These are phyloP conservation scores for Scaptomyza reducta DNA, from an alignment of 2,888 invertebrate genomes.

Conservation along the genomic window DNA sequence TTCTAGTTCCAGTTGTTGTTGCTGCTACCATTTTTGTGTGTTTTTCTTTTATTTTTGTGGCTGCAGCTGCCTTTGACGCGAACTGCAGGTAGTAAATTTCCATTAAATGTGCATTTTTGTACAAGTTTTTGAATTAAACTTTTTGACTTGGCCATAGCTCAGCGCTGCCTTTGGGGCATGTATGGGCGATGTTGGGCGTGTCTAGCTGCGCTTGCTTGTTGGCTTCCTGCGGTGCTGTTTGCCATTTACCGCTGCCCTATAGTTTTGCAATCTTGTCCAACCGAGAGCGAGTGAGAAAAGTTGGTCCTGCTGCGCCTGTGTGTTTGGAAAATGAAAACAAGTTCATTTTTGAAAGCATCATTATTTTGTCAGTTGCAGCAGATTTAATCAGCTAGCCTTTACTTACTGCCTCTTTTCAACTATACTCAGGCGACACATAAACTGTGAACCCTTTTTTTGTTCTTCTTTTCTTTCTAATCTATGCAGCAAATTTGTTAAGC, in stretches of 20 bases:
- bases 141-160: slow-evolving; percentile 68
- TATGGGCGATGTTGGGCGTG: slow-evolving; percentile 16
- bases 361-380: slow-evolving; percentile 56
- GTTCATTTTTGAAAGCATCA: slow-evolving; percentile 68
- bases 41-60: slow-evolving; percentile 11
- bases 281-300: slow-evolving; percentile 47
- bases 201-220: neutral
- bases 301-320: slow-evolving; percentile 25
- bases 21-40: slow-evolving; percentile 15
- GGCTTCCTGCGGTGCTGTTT: slow-evolving; percentile 46
- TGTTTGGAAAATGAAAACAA: slow-evolving; percentile 49
- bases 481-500: slow-evolving; percentile 73
- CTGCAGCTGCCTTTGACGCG: slow-evolving; percentile 62
- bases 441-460: slow-evolving; percentile 26
- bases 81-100: slow-evolving; percentile 80
- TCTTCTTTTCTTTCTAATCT: slow-evolving; percentile 48
- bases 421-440: slow-evolving; percentile 35
- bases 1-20: slow-evolving; percentile 27
- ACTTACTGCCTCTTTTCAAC: neutral
- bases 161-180: slow-evolving; percentile 40
- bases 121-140: slow-evolving; percentile 82
- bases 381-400: slow-evolving; percentile 27
- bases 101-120: slow-evolving; percentile 82
- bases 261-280: slow-evolving; percentile 80
- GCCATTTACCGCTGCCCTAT: slow-evolving; percentile 50